Conservation (phyloP, 2,113 vertebrate genomes). For the Ardeotis arabs region DNA sequence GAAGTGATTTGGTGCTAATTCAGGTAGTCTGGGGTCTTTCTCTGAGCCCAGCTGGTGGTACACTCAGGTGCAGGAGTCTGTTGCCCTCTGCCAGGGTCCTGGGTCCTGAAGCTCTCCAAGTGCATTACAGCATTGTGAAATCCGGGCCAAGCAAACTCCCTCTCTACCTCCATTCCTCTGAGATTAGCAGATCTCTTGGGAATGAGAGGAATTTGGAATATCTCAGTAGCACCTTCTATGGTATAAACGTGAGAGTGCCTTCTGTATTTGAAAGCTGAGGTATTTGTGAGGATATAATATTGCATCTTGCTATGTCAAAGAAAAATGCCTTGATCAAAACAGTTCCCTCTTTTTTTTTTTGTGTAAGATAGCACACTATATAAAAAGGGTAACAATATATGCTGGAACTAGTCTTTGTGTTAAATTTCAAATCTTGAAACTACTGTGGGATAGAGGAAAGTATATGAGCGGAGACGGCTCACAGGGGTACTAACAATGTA, state of each 20-base stretch:
- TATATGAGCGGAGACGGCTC: not conserved
- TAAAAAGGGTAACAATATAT: not conserved
- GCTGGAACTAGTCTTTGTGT: not conserved
- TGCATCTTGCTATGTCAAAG: not conserved
- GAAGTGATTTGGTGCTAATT: not conserved
- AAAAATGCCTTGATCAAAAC: conserved; percentile 37
- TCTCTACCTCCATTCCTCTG: not conserved
- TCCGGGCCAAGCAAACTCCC: not conserved
- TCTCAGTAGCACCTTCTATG: conserved; percentile 37
- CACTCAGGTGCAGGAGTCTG: not conserved
- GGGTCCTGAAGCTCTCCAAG: not conserved
- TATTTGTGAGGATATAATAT: conserved; percentile 19
- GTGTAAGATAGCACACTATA: not conserved
- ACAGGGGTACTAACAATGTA: not conserved
- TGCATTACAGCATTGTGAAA: not conserved
- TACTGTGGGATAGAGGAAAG: not conserved
- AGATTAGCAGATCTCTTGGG: conserved; percentile 18
- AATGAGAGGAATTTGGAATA: conserved; percentile 41
- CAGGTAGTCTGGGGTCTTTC: not conserved
- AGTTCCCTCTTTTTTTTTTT: not conserved
- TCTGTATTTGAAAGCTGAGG: conserved; percentile 8
- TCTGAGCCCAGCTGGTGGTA: not conserved
- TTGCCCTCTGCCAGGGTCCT: not conserved
- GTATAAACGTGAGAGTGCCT: not conserved
- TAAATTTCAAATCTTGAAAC: not conserved